Conservation (phyloP, 2,113 vertebrate species). For the Uria lomvia region DNA sequence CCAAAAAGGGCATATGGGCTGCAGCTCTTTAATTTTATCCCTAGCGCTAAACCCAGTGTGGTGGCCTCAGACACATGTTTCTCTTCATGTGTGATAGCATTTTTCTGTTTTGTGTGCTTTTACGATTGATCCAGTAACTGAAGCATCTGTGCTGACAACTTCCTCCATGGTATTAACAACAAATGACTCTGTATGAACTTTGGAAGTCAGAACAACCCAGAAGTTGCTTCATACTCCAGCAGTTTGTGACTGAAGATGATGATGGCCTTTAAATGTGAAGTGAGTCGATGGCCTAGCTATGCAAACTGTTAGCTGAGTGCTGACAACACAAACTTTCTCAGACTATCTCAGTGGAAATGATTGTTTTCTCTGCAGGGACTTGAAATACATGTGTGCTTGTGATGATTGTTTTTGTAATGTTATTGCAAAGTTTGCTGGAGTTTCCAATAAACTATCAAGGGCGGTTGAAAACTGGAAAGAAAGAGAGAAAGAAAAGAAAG, state of each 20-base stretch:
- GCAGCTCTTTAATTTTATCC: neutral
- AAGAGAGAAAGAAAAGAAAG: neutral
- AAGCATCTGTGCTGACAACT: neutral
- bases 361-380: neutral
- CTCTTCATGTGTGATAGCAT: neutral
- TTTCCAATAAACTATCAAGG: neutral
- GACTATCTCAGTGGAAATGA: neutral
- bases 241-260: neutral
- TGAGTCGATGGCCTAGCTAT: neutral
- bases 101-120: neutral
- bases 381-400: neutral
- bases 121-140: neutral
- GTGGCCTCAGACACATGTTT: neutral
- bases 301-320: neutral
- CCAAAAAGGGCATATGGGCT: neutral
- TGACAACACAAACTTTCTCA: neutral
- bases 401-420: neutral
- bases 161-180: neutral
- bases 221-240: neutral
- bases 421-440: neutral
- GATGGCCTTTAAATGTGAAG: neutral
- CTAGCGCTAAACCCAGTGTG: neutral
- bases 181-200: neutral
- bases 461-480: neutral
- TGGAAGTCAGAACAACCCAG: neutral